phyloP scores from a whole-genome alignment of 2,797 vertebrate species.

The Macrochelys suwanniensis region DNA sequence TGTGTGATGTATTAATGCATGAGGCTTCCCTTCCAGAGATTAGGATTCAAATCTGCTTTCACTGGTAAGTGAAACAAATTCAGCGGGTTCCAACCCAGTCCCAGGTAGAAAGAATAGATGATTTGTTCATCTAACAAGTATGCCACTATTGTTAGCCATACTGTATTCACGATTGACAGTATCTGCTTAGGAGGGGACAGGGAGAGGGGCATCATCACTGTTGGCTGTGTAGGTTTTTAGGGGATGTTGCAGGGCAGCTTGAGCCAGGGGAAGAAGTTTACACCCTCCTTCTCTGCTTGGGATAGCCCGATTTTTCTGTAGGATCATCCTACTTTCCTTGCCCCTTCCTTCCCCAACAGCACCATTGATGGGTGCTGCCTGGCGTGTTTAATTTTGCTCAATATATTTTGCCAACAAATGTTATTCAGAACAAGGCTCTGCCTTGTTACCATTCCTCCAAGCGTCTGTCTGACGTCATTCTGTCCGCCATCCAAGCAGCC shows the following conservation, averaged over 20 bases:
- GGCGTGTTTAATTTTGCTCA: neutral
- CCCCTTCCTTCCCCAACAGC: neutral
- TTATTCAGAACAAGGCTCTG: slow-evolving; percentile 59
- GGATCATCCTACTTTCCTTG: neutral
- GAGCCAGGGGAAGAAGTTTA: neutral
- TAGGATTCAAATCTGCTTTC: rapidly evolving
- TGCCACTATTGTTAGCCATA: rapidly evolving
- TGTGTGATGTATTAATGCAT: neutral
- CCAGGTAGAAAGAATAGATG: neutral
- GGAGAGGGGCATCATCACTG: neutral
- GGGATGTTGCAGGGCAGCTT: neutral
- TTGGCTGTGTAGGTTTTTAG: neutral
- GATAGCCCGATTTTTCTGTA: neutral
- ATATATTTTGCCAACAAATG: slow-evolving; percentile 44
- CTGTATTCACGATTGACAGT: neutral
- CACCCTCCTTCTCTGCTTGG: neutral
- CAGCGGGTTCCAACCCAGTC: rapidly evolving
- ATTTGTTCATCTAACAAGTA: neutral
- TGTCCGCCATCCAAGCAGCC: slow-evolving; percentile 43
- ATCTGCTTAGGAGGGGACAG: neutral
- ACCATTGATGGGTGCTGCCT: neutral
- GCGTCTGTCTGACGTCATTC: slow-evolving; percentile 72
- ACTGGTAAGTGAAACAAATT: rapidly evolving
- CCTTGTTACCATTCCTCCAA: slow-evolving; percentile 46
- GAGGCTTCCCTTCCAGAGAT: rapidly evolving